Evolutionary conservation across 2,113 vertebrate genomes (phyloP).

Genomic region (Ailurus styani): DNA sequence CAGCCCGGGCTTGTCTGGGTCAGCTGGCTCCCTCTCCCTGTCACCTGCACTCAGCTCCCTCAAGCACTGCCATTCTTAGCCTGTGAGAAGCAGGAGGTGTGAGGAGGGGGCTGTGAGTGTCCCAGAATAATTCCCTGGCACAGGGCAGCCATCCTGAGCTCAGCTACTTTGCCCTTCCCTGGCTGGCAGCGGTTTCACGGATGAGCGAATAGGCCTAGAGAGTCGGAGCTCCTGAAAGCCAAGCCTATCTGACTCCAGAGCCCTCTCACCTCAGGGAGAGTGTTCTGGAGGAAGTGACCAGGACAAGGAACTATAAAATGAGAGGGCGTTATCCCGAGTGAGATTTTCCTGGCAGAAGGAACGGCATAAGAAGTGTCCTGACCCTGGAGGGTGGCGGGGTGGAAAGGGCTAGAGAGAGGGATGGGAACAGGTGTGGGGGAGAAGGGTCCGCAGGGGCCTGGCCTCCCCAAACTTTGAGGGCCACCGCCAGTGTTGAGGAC

Average conservation of each 20-base stretch:
- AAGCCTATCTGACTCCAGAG: neutral
- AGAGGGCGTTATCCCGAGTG: neutral
- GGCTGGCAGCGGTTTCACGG: neutral
- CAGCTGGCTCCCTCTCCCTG: neutral
- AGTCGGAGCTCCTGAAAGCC: neutral
- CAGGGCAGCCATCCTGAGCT: neutral
- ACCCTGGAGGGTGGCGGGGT: neutral
- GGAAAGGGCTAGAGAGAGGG: neutral
- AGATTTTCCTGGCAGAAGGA: neutral
- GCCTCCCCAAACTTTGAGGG: neutral
- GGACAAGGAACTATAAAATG: neutral
- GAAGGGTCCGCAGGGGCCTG: neutral
- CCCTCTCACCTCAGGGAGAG: neutral
- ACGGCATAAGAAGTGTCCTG: neutral
- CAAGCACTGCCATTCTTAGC: conserved; percentile 32
- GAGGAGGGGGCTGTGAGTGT: neutral
- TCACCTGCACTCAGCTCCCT: conserved; percentile 12
- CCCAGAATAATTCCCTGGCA: conserved; percentile 20
- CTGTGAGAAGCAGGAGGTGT: conserved; percentile 18
- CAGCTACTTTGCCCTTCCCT: neutral
- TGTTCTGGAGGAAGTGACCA: neutral
- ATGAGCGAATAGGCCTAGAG: neutral
- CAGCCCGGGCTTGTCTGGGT: neutral
- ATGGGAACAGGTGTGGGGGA: too few relatives aligned
- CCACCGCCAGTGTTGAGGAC: neutral